phyloP scores from a whole-genome alignment of 2,797 vertebrate species.

The Eospalax fontanierii region DNA sequence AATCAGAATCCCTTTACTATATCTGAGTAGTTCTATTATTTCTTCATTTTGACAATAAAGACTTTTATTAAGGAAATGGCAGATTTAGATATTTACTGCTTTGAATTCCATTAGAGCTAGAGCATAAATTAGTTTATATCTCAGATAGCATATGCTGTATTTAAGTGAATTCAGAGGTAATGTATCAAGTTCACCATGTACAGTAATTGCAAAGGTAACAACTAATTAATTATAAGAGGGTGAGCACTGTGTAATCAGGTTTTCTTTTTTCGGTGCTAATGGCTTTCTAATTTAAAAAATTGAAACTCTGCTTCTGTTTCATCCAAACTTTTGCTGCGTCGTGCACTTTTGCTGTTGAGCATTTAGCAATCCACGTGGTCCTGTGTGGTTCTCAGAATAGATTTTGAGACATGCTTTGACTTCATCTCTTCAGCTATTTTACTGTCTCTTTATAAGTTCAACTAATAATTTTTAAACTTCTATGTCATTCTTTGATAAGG shows the following conservation, averaged over 20 bases:
- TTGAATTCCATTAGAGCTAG: neutral
- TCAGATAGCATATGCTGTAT: neutral
- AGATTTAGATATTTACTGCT: neutral
- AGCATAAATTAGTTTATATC: neutral
- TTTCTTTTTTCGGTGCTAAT: neutral
- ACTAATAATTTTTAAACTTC: neutral
- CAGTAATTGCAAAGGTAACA: neutral
- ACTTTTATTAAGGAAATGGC: neutral
- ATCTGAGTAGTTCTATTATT: neutral
- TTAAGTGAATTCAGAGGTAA: neutral
- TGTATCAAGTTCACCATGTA: neutral
- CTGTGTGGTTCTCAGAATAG: neutral
- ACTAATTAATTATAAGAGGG: neutral
- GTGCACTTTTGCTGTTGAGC: neutral
- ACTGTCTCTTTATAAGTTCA: neutral
- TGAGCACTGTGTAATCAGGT: neutral
- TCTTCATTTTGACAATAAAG: neutral
- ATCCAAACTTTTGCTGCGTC: neutral
- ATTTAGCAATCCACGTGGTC: neutral
- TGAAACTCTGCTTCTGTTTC: neutral
- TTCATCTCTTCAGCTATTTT: neutral
- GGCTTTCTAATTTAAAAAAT: neutral
- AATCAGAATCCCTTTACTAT: neutral
- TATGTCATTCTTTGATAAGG: neutral
- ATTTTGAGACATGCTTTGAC: neutral